Evolutionary conservation across 1,140 invertebrate species (phyloP), one percentile per base, ranked within the genome.

Genomic region (Sitophilus oryzae): DNA sequence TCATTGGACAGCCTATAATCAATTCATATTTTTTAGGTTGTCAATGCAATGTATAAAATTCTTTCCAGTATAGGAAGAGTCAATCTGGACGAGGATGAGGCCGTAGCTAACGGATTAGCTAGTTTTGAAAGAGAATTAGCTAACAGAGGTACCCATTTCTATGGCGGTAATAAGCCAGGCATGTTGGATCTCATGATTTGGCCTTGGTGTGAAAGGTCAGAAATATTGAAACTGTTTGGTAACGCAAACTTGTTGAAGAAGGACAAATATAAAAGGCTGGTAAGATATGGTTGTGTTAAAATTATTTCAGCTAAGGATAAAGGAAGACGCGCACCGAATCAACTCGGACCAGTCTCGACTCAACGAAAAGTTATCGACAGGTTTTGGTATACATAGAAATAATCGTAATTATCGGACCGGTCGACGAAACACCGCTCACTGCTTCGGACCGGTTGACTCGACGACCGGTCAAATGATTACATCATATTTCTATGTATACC

Each of bases 161-260:
- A 88, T 64, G 78, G 77, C 57, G 87, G 88, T 36, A 64, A 71
- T 8, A 72, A 79, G 51, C 86, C 88, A 3, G 87, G 86, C n/a
- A 88, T 88, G 78, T 75, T 86, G n/a, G 89, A 93, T 69, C 86
- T 88, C 50, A 91, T 91, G 88, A 86, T 92, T 51, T 93, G 89
- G 89, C 89, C 90, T 1, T 92, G 87, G 87, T 85, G 86, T 61
- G 89, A 93, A 69, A 78, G 87, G 58, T 68, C 79, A 0, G 74
- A 76, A 45, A 60, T 81, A 34, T 67, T 83, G 15, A 77, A 74
- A 48, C 60, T 83, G 8, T 59, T 79, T 37, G 74, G 76, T 18
- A 70, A 78, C 40, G 74, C 79, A 23, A 82, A 77, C 73, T 66
- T 74, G 22, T 69, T 79, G 56, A 74, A 72, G 25, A 67, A 65